Evolutionary conservation across 2,113 vertebrate genomes (phyloP).

Genomic region (Synodontis membranacea): DNA sequence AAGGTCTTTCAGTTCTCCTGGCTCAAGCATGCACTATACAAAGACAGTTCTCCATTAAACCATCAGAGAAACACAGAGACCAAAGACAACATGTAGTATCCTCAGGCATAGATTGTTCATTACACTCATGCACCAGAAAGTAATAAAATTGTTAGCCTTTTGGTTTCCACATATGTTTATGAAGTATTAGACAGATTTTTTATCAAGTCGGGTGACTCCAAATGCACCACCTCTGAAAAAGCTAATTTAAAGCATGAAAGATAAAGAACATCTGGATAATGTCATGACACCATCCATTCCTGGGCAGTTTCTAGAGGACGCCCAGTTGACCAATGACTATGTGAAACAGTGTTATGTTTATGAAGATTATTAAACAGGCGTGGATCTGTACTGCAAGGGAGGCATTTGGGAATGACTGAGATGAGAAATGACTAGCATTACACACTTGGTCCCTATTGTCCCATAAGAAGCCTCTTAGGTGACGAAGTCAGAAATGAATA

Average conservation of each 20-base stretch:
- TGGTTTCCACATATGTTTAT: neutral
- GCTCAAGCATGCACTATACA: neutral
- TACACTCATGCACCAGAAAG: neutral
- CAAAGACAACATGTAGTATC: neutral
- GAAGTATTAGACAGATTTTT: neutral
- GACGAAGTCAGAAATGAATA: neutral
- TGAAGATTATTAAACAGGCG: neutral
- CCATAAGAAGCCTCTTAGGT: neutral
- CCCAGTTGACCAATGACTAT: neutral
- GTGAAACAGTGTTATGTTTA: neutral
- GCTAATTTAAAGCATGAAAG: neutral
- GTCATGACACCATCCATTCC: neutral
- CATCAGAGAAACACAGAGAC: neutral
- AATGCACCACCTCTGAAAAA: neutral
- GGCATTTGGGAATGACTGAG: neutral
- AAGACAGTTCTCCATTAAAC: conserved; percentile 7
- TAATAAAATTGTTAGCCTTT: neutral
- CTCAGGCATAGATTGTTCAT: neutral
- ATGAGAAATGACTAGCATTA: neutral
- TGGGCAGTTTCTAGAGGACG: neutral
- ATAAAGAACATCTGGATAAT: neutral
- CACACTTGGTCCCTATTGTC: neutral
- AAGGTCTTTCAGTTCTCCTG: neutral
- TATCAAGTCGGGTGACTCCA: neutral
- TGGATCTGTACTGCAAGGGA: neutral